Evolutionary conservation across 2,888 invertebrate species (phyloP), one percentile per base, ranked within the genome.

Genomic region (Leistus spinibarbis): DNA sequence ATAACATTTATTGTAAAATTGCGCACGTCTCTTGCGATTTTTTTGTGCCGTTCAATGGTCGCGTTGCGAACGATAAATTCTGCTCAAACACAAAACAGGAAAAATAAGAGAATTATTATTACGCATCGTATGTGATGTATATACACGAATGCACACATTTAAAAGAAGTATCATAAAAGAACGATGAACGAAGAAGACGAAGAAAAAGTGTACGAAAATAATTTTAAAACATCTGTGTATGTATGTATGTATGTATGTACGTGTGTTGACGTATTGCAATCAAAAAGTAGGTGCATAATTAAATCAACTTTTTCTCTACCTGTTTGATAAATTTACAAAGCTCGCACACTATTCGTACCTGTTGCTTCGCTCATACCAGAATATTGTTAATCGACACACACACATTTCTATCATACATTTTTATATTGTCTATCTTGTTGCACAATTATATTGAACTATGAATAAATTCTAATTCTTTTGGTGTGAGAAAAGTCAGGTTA

Each of bases 231-330:
- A 7, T 2, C 40, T 40, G 40, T 40, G 62, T 27, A 54, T n/a
- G n/a, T n/a, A n/a, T n/a, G n/a, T n/a, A n/a, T n/a, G n/a, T n/a
- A n/a, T n/a, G n/a, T n/a, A n/a, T n/a, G n/a, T n/a, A n/a, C n/a
- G n/a, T n/a, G n/a, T n/a, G 54, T 64, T 75, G 75, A 75, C 69
- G 75, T 69, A 75, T 69, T 75, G 69, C 75, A 75, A 75, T 75
- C 75, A 75, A 75, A 75, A 75, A 68, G 53, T 68, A 68, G 74
- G 74, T 75, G 74, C 68, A 75, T 75, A 75, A 74, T 68, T 74
- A 74, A 73, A 68, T 64, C 75, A 54, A 75, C 75, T 75, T 75
- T 75, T 75, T 75, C 64, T 75, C 64, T 69, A 13, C 69, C 56
- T 10, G 69, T 63, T 54, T 75, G n/a, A 19, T 27, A 75, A 75